Percentiles rank a stretch among this genome's conserved stretches.
Conservation (phyloP, 23 tunicate genomes). For the Halocynthia aurantium region DNA sequence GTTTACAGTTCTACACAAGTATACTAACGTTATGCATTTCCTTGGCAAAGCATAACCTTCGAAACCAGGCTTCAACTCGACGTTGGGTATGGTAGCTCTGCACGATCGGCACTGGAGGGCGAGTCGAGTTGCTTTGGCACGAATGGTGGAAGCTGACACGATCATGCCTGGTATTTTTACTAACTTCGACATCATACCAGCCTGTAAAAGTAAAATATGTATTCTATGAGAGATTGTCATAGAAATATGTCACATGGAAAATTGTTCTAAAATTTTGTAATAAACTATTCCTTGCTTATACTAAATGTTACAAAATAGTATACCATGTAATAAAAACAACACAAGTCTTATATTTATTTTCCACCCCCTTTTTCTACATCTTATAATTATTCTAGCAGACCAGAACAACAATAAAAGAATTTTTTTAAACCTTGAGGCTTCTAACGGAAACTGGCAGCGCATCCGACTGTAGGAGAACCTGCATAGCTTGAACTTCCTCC, state of each 20-base stretch:
- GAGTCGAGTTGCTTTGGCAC: constrained; percentile 84
- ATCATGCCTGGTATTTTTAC: constrained; percentile 98
- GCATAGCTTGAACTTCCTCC: constrained; percentile 70
- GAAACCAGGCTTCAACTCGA: constrained; percentile 77
- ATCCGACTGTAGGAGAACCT: constrained; percentile 69
- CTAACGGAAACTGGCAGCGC: constrained; percentile 79
- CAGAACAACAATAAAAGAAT: too few species aligned
- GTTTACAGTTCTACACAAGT: not conserved
- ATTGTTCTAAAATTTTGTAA: too few species aligned
- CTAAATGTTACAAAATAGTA: too few species aligned
- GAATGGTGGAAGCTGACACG: constrained; percentile 80
- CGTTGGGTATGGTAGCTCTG: constrained; percentile 50
- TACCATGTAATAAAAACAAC: too few species aligned
- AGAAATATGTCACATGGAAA: too few species aligned
- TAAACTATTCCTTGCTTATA: too few species aligned
- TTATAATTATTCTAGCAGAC: too few species aligned
- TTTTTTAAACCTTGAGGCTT: constrained; percentile 48
- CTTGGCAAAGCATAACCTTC: constrained; percentile 93
- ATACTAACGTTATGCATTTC: constrained; percentile 79
- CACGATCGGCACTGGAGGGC: constrained; percentile 89
- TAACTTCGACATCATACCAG: constrained; percentile 69
- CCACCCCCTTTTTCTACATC: too few species aligned
- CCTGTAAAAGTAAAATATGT: not conserved
- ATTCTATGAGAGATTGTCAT: too few species aligned
- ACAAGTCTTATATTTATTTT: too few species aligned